Base-by-base conservation (phyloP, 2,888 invertebrate genomes). In the Capitulum mitella region DNA sequence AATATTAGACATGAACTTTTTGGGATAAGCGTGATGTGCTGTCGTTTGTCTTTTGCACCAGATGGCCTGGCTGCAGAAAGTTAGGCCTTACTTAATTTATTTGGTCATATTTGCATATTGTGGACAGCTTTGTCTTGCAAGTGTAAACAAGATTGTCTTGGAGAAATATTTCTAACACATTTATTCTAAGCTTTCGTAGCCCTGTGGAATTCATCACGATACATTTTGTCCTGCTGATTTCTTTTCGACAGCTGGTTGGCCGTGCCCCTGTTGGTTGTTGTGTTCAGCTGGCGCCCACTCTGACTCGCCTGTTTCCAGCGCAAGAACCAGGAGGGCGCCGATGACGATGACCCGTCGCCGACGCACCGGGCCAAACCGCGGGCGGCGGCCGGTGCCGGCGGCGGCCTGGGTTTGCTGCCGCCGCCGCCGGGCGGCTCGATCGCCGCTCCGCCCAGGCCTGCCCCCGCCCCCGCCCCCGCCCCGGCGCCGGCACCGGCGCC, bases 301-400 rank as follows among this genome's bases (percentile, higher is more conserved):
- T 51, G 16, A 19, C 14, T 51, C 22, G 54, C 22, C 26, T n/a
- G 54, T 54, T n/a, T 22, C 54, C 80, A 79, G 82, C 86, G 80
- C 26, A 84, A 94, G 94, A 95, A 95, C 89, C 95, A 94, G 86
- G 95, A 95, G 86, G 94, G 94, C 37, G 90, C 90, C 78, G 94
- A 95, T 84, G 89, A 88, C 61, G 84, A 89, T 75, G 89, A 37
- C 34, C 12, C 3, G 22, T 70, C 70, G 8, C 70, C 70, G 26
- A 70, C 22, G 3, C 70, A 91, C 80, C 91, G 91, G 83, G 87
- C 91, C 5, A 92, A 91, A 84, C 85, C 88, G 80, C 89, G 90
- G 83, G 85, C 89, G 10, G 89, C 90, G 43, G 86, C 87, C 0
- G 86, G 86, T 1, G 85, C 87, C 3, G 89, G 89, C 22, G 90